Percentiles rank a stretch among this genome's conserved stretches.
phyloP scores from a whole-genome alignment of 2,113 vertebrate species.

The Rhineura floridana region DNA sequence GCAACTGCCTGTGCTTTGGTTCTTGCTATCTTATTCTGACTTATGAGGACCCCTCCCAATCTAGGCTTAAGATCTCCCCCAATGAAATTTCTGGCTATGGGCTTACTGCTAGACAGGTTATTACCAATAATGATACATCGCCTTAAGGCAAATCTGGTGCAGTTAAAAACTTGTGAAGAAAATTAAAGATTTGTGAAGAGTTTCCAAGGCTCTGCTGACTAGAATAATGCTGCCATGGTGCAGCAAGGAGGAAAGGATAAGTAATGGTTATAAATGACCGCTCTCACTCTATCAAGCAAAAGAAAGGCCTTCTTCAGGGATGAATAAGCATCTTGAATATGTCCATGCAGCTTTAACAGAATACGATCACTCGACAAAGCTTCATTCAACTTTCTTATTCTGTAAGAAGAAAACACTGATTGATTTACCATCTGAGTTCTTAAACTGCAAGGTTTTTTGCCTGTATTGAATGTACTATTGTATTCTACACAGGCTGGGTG shows the following conservation, averaged over 20 bases:
- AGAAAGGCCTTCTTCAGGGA: constrained; percentile 70
- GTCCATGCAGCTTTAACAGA: constrained; percentile 59
- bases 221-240: background rate
- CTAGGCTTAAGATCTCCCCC: background rate
- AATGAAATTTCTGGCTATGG: background rate
- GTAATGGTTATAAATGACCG: constrained; percentile 36
- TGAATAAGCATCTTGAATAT: constrained; percentile 41
- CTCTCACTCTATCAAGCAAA: constrained; percentile 51
- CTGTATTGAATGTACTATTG: no score
- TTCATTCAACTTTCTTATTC: constrained; percentile 32
- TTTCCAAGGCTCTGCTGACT: background rate
- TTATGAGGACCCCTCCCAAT: background rate
- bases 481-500: no score
- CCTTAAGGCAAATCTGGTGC: background rate
- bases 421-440: background rate
- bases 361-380: constrained; percentile 30
- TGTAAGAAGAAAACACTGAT: background rate
- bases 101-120: background rate
- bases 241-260: background rate
- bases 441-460: no score
- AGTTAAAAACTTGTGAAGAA: background rate
- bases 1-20: background rate
- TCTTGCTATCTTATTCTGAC: background rate
- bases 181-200: background rate
- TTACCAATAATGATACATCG: background rate